Percentiles rank a stretch among this genome's conserved stretches.
Conservation (phyloP, 2,888 invertebrate genomes). For the Temnothorax unifasciatus region DNA sequence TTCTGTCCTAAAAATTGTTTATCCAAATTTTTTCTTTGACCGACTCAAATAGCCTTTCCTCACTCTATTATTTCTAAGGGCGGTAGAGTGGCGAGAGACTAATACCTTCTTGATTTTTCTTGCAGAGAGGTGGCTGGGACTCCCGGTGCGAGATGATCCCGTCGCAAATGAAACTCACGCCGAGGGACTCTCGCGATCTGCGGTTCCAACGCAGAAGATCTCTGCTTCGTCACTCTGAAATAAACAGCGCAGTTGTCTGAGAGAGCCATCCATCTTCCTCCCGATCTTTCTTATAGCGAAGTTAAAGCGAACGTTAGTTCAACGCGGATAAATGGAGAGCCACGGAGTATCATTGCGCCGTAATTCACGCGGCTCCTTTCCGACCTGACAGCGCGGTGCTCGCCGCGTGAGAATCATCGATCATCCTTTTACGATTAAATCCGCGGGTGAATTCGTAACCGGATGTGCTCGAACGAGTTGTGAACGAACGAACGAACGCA, state of each 20-base stretch:
- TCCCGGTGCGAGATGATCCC: conserved; percentile 6
- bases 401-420: not conserved
- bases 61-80: not conserved
- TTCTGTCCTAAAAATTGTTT: no score
- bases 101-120: conserved; percentile 9
- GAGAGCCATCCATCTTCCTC: not conserved
- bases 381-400: not conserved
- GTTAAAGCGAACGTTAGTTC: conserved; percentile 3
- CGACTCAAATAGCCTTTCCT: no score
- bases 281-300: not conserved
- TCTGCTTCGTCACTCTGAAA: not conserved
- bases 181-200: not conserved
- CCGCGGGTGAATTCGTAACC: not conserved
- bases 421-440: conserved; percentile 10
- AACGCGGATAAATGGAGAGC: conserved; percentile 9
- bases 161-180: not conserved
- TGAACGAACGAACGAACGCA: not conserved
- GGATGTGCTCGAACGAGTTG: not conserved
- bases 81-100: not conserved
- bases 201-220: not conserved
- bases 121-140: conserved; percentile 17
- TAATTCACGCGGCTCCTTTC: conserved; percentile 8
- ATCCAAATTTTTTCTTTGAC: no score
- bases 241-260: not conserved
- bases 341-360: not conserved